Conservation (phyloP, 2,113 vertebrate species). For the Chauna torquata region DNA sequence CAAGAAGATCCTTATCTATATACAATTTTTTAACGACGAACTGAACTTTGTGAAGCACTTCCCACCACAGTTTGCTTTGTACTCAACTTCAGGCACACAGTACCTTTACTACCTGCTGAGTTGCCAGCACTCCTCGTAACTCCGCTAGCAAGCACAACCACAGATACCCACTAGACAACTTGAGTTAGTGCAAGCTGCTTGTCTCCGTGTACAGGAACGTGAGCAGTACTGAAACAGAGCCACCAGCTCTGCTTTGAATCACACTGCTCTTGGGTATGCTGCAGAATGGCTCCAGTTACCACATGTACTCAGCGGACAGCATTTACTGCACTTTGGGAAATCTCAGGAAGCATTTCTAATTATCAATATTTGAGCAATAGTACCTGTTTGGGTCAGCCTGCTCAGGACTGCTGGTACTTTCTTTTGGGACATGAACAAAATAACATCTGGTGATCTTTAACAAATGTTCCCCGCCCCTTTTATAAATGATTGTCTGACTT, state of each 20-base stretch:
- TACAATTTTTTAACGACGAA: not conserved
- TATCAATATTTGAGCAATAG: not conserved
- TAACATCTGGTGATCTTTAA: conserved; percentile 8
- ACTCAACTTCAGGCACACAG: not conserved
- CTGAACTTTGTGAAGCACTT: not conserved
- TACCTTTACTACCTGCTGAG: not conserved
- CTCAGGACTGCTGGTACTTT: not conserved
- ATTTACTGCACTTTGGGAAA: not conserved
- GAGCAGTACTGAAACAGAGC: not conserved
- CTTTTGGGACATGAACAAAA: not conserved
- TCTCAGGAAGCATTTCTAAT: not conserved
- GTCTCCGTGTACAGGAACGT: not conserved
- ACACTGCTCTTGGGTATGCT: not conserved
- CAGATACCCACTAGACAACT: not conserved
- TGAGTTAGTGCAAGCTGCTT: not conserved
- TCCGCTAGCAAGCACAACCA: not conserved
- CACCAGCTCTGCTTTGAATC: not conserved
- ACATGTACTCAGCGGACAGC: not conserved
- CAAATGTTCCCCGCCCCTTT: not conserved
- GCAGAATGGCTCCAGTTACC: not conserved
- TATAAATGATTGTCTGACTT: not conserved
- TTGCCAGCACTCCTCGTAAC: not conserved
- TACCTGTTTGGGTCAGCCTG: not conserved
- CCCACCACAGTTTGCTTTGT: not conserved
- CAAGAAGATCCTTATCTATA: not conserved